Evolutionary conservation across 2,113 vertebrate genomes (phyloP).

Genomic region (Xenopus laevis): DNA sequence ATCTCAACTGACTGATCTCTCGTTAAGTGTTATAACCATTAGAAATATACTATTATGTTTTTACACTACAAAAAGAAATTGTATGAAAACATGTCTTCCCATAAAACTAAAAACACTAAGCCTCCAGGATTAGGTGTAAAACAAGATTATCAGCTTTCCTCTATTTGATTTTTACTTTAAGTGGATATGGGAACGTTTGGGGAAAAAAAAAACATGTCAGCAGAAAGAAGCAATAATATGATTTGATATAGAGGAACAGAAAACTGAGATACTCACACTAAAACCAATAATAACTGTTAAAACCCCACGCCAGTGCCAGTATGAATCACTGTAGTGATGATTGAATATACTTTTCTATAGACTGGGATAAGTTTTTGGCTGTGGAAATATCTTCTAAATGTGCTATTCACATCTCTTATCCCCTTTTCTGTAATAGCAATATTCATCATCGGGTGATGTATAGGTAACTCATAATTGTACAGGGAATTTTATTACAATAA

Average conservation of each 20-base stretch:
- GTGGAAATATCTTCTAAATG: no score
- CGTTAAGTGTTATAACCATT: no score
- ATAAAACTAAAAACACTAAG: not conserved
- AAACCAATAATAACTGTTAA: not conserved
- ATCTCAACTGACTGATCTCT: no score
- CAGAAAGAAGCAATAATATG: not conserved
- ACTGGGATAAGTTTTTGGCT: not conserved
- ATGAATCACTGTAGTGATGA: no score
- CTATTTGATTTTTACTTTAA: not conserved
- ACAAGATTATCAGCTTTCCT: not conserved
- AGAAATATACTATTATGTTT: no score
- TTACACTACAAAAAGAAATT: no score
- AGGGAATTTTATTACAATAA: no score
- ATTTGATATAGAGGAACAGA: not conserved
- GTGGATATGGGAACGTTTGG: not conserved
- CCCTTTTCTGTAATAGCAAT: no score
- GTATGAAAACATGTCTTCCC: not conserved
- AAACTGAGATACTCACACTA: not conserved
- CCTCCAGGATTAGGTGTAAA: not conserved
- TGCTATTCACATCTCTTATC: no score
- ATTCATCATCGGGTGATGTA: no score
- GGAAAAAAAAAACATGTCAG: not conserved
- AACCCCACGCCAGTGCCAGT: not conserved
- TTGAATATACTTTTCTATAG: no score
- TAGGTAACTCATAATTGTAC: no score